These are phyloP conservation scores for Bradysia coprophila DNA, from an alignment of 1,140 invertebrate genomes.

Conservation along the genomic window DNA sequence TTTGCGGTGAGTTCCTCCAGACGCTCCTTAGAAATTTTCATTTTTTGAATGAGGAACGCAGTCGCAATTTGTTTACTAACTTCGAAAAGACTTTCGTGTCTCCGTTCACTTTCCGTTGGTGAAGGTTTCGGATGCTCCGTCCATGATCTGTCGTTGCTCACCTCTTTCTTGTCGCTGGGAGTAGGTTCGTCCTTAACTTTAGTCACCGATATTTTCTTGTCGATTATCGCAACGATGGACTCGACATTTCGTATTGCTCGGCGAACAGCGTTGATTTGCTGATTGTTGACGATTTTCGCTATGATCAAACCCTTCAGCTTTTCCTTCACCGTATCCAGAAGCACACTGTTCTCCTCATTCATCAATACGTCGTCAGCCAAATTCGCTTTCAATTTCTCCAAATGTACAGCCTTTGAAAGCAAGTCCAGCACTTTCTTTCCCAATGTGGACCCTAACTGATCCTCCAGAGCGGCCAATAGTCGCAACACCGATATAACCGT, in stretches of 20 bases:
- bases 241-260: constrained; percentile 35
- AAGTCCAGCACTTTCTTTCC: constrained; percentile 57
- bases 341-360: constrained; percentile 45
- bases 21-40: neutral
- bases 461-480: constrained; percentile 57
- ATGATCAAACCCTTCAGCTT: constrained; percentile 63
- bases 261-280: constrained; percentile 22
- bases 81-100: neutral
- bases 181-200: constrained; percentile 21
- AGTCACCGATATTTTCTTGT: neutral
- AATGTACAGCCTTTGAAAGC: constrained; percentile 47
- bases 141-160: too few species aligned
- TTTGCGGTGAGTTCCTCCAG: neutral
- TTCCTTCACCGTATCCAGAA: constrained; percentile 68
- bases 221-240: neutral
- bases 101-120: too few species aligned
- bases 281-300: constrained; percentile 47
- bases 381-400: constrained; percentile 39
- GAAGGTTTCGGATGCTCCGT: too few species aligned
- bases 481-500: constrained; percentile 50
- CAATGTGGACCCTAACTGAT: constrained; percentile 56
- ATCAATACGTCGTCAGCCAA: constrained; percentile 51
- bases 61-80: neutral
- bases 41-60: neutral
- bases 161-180: neutral